phyloP scores from a whole-genome alignment of 2,888 invertebrate species.

The Cephus runcator region DNA sequence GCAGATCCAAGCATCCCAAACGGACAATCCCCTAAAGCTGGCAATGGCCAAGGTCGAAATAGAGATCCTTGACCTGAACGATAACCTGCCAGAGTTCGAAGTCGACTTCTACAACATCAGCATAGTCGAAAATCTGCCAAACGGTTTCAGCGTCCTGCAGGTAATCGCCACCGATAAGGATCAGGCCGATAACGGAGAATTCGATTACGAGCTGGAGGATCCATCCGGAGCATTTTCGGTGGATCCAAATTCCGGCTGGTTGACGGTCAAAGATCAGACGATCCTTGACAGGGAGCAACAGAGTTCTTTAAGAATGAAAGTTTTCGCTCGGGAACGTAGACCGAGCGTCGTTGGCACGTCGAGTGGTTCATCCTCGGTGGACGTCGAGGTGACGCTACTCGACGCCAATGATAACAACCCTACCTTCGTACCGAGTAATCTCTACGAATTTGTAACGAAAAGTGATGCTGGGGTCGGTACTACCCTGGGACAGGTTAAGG shows the following conservation, averaged over 20 bases:
- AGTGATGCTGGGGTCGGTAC: conserved; percentile 77
- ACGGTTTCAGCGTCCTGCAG: conserved; percentile 78
- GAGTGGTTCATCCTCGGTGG: conserved; percentile 70
- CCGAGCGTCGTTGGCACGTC: conserved; percentile 70
- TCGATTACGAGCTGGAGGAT: conserved; percentile 81
- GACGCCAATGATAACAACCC: conserved; percentile 95
- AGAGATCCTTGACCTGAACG: conserved; percentile 81
- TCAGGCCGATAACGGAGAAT: conserved; percentile 87
- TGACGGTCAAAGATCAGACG: conserved; percentile 82
- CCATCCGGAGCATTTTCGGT: conserved; percentile 82
- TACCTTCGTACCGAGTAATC: conserved; percentile 83
- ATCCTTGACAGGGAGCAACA: conserved; percentile 84
- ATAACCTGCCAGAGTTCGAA: conserved; percentile 88
- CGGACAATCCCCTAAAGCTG: conserved; percentile 81
- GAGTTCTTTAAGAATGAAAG: conserved; percentile 77
- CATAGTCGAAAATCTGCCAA: conserved; percentile 90
- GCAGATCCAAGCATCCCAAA: conserved; percentile 82
- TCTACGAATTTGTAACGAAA: conserved; percentile 81
- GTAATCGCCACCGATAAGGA: conserved; percentile 84
- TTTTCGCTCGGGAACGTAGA: conserved; percentile 81
- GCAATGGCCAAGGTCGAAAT: conserved; percentile 80
- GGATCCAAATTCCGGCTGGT: conserved; percentile 84
- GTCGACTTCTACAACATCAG: conserved; percentile 92
- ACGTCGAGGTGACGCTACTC: conserved; percentile 82
- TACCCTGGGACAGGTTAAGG: conserved; percentile 82